Conservation (phyloP, 2,797 vertebrate genomes). For the Halcyon leucocephala region DNA sequence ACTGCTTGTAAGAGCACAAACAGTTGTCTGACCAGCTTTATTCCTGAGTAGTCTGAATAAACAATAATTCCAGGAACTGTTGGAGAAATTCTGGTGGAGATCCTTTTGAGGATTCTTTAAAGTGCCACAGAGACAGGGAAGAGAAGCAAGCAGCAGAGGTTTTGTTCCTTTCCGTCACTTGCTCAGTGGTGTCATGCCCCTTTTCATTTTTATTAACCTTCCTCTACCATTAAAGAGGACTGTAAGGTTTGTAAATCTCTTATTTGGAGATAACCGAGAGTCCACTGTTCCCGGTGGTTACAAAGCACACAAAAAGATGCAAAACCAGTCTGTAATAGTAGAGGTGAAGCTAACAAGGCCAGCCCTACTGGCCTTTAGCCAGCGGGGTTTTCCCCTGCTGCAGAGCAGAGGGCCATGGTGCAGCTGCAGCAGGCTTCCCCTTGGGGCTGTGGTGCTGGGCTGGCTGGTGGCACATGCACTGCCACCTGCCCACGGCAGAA, state of each 20-base stretch:
- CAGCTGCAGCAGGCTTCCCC: not conserved
- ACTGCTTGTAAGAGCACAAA: not conserved
- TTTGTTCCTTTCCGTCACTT: not conserved
- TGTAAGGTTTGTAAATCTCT: not conserved
- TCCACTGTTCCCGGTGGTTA: not conserved
- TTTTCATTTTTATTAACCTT: not conserved
- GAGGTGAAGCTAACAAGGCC: rapidly evolving
- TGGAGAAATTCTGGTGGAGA: not conserved
- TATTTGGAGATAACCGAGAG: not conserved
- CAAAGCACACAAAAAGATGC: not conserved
- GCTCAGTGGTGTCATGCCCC: not conserved
- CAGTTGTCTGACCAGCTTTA: not conserved
- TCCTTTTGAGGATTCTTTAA: not conserved
- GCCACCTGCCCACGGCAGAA: not conserved
- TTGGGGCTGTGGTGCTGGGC: rapidly evolving
- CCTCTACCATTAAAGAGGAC: not conserved
- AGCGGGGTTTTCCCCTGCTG: not conserved
- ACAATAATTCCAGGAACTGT: not conserved
- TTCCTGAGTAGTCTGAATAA: not conserved
- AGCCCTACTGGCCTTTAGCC: not conserved
- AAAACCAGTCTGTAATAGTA: not conserved
- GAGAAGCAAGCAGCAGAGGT: not conserved
- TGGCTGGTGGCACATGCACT: not conserved
- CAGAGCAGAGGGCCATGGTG: rapidly evolving
- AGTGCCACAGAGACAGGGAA: not conserved